phyloP scores from a whole-genome alignment of 2,113 vertebrate genomes.

The Apistogramma diplotaenia region DNA sequence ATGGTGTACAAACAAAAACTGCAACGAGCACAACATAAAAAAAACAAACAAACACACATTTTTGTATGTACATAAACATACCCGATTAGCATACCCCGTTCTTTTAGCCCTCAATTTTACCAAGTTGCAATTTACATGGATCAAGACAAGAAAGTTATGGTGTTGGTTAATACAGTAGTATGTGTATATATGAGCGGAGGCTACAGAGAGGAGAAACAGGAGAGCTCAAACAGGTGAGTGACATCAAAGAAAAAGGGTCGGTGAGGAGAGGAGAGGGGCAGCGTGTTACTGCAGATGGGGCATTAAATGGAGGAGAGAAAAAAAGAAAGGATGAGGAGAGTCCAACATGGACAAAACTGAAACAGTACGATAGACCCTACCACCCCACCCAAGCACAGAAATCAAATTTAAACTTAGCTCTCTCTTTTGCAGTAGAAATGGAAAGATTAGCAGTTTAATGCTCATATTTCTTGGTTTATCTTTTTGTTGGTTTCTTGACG shows the following conservation, averaged over 20 bases:
- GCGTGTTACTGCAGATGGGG: not conserved
- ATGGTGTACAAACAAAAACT: constrained; percentile 61
- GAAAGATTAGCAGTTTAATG: constrained; percentile 73
- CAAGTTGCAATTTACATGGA: constrained; percentile 41
- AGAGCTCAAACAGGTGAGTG: constrained; percentile 9
- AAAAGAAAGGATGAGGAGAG: constrained; percentile 4
- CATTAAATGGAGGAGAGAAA: not conserved
- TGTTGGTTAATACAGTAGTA: constrained; percentile 69
- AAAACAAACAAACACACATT: constrained; percentile 28
- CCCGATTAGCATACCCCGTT: constrained; percentile 38
- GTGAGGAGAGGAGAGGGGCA: not conserved
- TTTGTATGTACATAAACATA: constrained; percentile 57
- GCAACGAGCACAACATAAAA: constrained; percentile 52
- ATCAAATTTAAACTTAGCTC: constrained; percentile 54
- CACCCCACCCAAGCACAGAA: constrained; percentile 39
- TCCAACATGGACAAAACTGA: constrained; percentile 39
- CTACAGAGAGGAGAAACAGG: constrained; percentile 10
- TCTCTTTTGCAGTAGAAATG: constrained; percentile 64
- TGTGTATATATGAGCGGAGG: constrained; percentile 47
- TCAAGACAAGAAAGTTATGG: constrained; percentile 60
- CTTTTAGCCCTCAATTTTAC: constrained; percentile 52
- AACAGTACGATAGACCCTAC: constrained; percentile 30
- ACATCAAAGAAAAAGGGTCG: not conserved
- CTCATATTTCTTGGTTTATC: constrained; percentile 58
- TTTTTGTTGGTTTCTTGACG: constrained; percentile 65